These are phyloP conservation scores for Epirrhoe tristata DNA, from an alignment of 2,888 invertebrate species.

Conservation along the genomic window DNA sequence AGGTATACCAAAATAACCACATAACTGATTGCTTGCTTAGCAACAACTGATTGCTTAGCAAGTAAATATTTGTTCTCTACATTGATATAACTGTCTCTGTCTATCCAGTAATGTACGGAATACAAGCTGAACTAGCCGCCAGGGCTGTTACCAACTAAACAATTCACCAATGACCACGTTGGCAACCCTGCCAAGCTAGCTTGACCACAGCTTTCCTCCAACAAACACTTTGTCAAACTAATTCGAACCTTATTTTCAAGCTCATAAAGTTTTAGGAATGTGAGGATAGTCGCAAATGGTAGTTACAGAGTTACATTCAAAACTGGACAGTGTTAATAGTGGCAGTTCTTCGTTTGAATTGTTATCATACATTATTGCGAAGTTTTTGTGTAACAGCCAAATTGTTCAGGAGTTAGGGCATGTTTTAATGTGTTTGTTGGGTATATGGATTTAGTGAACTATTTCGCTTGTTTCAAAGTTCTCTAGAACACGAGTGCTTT, in stretches of 20 bases:
- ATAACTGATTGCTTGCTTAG: neutral
- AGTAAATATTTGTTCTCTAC: slow-evolving; percentile 1
- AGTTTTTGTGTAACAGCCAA: slow-evolving; percentile 73
- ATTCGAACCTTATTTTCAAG: slow-evolving; percentile 5
- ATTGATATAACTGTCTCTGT: neutral
- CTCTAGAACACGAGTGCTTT: no score
- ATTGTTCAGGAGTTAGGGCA: slow-evolving; percentile 50
- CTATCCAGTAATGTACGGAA: slow-evolving; percentile 47
- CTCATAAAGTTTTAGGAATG: slow-evolving; percentile 7
- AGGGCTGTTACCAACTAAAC: slow-evolving; percentile 68
- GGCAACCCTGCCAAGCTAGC: slow-evolving; percentile 68
- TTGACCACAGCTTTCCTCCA: slow-evolving; percentile 52
- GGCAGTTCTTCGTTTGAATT: slow-evolving; percentile 62
- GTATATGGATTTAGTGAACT: slow-evolving; percentile 35
- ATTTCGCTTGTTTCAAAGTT: slow-evolving; percentile 17
- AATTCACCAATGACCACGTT: slow-evolving; percentile 74
- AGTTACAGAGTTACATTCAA: slow-evolving; percentile 60
- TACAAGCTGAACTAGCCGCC: slow-evolving; percentile 46
- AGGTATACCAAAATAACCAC: neutral
- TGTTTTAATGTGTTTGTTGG: slow-evolving; percentile 40
- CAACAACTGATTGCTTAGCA: neutral
- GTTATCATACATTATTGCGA: slow-evolving; percentile 64
- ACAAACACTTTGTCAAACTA: slow-evolving; percentile 9
- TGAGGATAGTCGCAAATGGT: slow-evolving; percentile 31
- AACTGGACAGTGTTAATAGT: slow-evolving; percentile 75